Evolutionary conservation across 2,113 vertebrate species (phyloP).

Genomic region (Miniopterus natalensis): DNA sequence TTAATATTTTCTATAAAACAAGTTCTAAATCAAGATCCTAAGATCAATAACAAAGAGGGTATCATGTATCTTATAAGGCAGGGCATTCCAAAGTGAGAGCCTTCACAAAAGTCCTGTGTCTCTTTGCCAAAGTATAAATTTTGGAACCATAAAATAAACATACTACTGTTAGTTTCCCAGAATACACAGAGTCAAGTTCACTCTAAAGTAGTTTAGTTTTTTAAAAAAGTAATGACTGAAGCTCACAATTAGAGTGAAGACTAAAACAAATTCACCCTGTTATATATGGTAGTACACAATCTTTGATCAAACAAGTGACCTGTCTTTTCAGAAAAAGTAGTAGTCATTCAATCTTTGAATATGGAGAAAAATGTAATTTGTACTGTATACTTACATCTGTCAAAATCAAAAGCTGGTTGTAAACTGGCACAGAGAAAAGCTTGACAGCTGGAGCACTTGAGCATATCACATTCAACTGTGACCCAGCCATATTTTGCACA

Average conservation of each 20-base stretch:
- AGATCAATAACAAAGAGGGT: neutral
- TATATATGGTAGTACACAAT: neutral
- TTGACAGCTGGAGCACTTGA: conserved; percentile 96
- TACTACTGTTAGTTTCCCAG: neutral
- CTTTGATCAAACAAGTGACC: neutral
- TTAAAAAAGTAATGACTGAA: neutral
- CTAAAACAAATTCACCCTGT: neutral
- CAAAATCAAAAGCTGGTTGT: conserved; percentile 91
- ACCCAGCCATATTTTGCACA: conserved; percentile 96
- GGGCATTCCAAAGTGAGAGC: neutral
- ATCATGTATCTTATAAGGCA: neutral
- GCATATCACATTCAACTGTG: conserved; percentile 93
- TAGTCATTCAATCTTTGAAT: neutral
- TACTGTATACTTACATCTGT: conserved; percentile 90
- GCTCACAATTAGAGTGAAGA: neutral
- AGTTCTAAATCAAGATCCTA: conserved; percentile 39
- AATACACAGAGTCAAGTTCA: conserved; percentile 9
- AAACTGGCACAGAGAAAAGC: conserved; percentile 94
- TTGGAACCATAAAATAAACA: conserved; percentile 49
- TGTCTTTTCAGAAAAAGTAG: neutral
- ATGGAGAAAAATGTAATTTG: neutral
- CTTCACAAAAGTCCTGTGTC: neutral
- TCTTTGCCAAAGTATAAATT: neutral
- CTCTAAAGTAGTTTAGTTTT: neutral
- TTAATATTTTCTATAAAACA: conserved; percentile 26